phyloP scores from a whole-genome alignment of 2,888 invertebrate species.

The Gisinianus flammeolus region DNA sequence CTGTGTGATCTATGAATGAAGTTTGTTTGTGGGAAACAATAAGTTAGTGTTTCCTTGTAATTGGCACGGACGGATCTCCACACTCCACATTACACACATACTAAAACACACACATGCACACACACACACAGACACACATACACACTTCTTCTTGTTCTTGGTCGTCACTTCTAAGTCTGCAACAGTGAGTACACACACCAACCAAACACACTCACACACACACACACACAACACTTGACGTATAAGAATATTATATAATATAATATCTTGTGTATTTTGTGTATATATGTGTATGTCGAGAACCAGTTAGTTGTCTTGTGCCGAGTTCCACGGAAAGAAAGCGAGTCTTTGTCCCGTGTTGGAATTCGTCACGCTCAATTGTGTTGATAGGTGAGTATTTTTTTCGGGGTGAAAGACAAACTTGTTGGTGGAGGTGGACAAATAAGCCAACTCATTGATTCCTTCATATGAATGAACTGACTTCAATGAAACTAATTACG shows the following conservation, averaged over 20 bases:
- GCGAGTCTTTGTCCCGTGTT: slow-evolving; percentile 30
- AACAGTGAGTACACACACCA: too few relatives aligned
- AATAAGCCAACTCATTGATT: slow-evolving; percentile 42
- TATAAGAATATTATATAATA: neutral
- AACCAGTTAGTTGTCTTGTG: neutral
- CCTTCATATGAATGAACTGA: slow-evolving; percentile 40
- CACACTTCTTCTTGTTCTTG: too few relatives aligned
- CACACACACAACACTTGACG: neutral
- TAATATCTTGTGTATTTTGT: neutral
- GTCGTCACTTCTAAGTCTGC: too few relatives aligned
- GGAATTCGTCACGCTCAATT: slow-evolving; percentile 43
- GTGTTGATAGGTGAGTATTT: slow-evolving; percentile 36
- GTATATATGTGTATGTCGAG: too few relatives aligned
- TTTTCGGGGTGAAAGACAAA: slow-evolving; percentile 36
- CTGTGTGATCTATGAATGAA: slow-evolving; percentile 21
- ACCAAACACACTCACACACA: neutral
- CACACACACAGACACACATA: neutral
- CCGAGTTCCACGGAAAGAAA: slow-evolving; percentile 15
- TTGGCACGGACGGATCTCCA: slow-evolving; percentile 37
- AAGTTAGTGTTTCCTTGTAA: slow-evolving; percentile 39
- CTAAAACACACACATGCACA: neutral
- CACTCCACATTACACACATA: slow-evolving; percentile 2
- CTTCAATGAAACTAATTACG: slow-evolving; percentile 40
- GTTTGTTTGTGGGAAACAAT: slow-evolving; percentile 36
- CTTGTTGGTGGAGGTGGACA: slow-evolving; percentile 36